A percentile compares a stretch with the other conserved stretches of the same genome.
Evolutionary conservation across 92 coral and sea anemone species (phyloP).

Genomic region (Phenganax subtilis): DNA sequence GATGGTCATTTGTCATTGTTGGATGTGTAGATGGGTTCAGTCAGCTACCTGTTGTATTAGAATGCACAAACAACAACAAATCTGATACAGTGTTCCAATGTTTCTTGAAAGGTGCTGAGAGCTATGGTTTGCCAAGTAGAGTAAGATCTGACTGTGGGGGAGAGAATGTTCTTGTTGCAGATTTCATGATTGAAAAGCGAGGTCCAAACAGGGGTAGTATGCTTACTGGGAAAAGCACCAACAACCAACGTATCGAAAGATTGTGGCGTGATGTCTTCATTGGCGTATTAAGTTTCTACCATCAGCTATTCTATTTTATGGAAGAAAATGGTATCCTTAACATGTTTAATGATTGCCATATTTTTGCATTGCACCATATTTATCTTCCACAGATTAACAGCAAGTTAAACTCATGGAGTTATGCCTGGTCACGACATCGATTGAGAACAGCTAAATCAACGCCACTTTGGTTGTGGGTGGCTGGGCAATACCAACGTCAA

Average conservation of each 20-base stretch:
- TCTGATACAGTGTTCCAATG: conserved; percentile 37
- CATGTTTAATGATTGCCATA: conserved; percentile 25
- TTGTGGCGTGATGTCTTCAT: conserved; percentile 70
- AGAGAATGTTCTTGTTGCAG: conserved; percentile 63
- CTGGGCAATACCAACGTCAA: conserved; percentile 57
- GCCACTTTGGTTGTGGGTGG: conserved; percentile 36
- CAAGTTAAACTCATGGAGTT: conserved; percentile 21
- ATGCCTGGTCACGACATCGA: conserved; percentile 33
- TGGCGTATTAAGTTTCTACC: conserved; percentile 55
- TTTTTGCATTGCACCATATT: conserved; percentile 10
- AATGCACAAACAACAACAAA: conserved; percentile 54
- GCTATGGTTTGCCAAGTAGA: conserved; percentile 49
- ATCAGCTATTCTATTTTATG: conserved; percentile 58
- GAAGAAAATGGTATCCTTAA: conserved; percentile 37
- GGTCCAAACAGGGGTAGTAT: conserved; percentile 65
- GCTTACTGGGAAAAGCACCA: conserved; percentile 70
- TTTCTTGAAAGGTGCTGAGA: conserved; percentile 43
- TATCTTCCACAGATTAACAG: conserved; percentile 20
- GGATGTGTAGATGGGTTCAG: conserved; percentile 62
- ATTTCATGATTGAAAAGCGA: conserved; percentile 60
- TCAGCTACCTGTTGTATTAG: conserved; percentile 52
- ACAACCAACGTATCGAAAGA: conserved; percentile 62
- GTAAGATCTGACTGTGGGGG: conserved; percentile 64
- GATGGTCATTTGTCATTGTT: conserved; percentile 48
- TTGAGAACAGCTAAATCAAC: conserved; percentile 21